A percentile compares a stretch with the other conserved stretches of the same genome.
Conservation (phyloP, 2,888 invertebrate genomes). For the Panzeria rudis region DNA sequence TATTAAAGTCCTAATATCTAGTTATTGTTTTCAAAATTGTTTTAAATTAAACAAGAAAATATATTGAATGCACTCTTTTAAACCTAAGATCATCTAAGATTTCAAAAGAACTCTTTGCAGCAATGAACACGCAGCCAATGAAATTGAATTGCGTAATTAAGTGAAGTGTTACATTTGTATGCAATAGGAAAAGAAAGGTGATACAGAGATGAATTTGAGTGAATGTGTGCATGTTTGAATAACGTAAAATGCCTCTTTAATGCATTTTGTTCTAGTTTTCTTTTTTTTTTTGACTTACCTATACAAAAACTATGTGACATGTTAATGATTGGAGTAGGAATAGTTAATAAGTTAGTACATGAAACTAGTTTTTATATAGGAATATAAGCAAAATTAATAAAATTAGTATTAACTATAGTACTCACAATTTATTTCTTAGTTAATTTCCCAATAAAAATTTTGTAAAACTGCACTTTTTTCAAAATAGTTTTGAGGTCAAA, state of each 20-base stretch:
- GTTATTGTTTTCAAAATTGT: background rate
- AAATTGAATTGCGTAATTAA: conserved; percentile 23
- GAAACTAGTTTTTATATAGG: no score
- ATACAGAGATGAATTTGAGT: background rate
- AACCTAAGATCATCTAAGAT: background rate
- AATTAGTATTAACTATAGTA: no score
- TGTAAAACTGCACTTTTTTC: no score
- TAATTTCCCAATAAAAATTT: no score
- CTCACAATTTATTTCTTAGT: no score
- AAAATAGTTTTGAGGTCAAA: no score
- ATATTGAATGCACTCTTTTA: background rate
- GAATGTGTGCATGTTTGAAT: background rate
- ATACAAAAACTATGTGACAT: background rate
- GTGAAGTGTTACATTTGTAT: background rate
- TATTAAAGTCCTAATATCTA: no score
- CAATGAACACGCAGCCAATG: background rate
- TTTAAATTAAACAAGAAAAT: background rate
- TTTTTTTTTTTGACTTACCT: background rate
- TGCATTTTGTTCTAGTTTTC: background rate
- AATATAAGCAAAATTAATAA: no score
- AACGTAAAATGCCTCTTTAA: background rate
- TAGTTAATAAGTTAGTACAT: background rate
- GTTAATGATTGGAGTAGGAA: background rate
- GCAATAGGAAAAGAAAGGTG: conserved; percentile 26
- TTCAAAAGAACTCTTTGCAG: background rate